Percentiles rank a stretch among this genome's conserved stretches.
These are phyloP conservation scores for Exocentrus adspersus DNA, from an alignment of 2,888 invertebrate genomes.

Conservation along the genomic window DNA sequence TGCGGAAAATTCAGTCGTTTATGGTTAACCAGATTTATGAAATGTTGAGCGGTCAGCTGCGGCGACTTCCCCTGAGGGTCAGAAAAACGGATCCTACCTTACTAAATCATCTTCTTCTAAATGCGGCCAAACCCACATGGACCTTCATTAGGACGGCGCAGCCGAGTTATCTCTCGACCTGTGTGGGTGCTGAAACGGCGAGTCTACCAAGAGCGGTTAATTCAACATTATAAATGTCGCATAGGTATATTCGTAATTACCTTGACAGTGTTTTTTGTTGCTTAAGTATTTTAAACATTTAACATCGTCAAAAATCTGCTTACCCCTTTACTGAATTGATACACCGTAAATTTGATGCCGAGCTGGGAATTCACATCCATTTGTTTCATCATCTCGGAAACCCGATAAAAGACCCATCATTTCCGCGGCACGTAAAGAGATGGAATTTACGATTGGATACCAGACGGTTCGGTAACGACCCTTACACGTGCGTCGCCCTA, in stretches of 20 bases:
- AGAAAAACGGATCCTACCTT: constrained; percentile 27
- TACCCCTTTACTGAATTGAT: no score
- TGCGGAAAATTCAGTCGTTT: constrained; percentile 26
- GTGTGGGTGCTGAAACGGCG: constrained; percentile 12
- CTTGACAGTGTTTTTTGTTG: no score
- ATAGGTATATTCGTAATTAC: no score
- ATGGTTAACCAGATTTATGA: constrained; percentile 33
- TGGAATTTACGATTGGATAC: not conserved
- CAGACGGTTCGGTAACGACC: not conserved
- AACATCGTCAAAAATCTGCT: no score
- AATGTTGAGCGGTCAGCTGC: constrained; percentile 39
- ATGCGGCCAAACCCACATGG: constrained; percentile 45
- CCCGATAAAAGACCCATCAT: not conserved
- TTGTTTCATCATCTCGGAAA: not conserved
- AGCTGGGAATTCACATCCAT: not conserved
- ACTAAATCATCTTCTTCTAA: constrained; percentile 43
- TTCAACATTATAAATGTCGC: no score
- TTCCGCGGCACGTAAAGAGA: not conserved
- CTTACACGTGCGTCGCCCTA: not conserved
- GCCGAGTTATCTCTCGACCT: constrained; percentile 23
- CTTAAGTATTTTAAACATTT: no score
- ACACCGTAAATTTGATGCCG: no score
- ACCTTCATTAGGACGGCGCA: constrained; percentile 48
- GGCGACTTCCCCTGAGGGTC: constrained; percentile 10
- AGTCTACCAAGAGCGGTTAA: not conserved